These are phyloP conservation scores for Cantharis lateralis DNA, from an alignment of 2,888 invertebrate species.

Conservation along the genomic window DNA sequence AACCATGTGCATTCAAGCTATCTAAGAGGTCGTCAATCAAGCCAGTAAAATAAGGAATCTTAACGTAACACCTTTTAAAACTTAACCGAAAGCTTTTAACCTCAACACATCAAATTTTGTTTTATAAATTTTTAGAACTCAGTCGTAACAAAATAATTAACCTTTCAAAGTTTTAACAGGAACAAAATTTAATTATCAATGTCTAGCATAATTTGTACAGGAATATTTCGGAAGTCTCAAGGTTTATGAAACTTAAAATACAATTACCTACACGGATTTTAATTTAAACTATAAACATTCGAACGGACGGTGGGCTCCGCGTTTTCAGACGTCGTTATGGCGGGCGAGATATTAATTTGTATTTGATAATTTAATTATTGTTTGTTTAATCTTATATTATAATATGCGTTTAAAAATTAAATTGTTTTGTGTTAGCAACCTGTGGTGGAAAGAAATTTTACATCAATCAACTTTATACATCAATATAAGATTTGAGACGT, in stretches of 20 bases:
- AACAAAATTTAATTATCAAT: neutral
- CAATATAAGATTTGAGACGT: conserved; percentile 12
- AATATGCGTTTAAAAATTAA: too few species aligned
- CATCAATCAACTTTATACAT: conserved; percentile 1
- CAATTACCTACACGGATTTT: too few species aligned
- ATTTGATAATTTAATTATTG: too few species aligned
- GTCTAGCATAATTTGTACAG: neutral
- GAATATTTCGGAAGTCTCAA: neutral
- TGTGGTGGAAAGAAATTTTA: neutral
- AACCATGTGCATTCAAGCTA: neutral
- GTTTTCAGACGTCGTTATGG: too few species aligned
- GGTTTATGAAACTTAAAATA: too few species aligned
- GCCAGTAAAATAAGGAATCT: neutral
- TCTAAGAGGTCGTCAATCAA: neutral
- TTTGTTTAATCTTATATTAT: too few species aligned
- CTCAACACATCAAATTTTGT: neutral
- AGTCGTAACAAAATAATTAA: neutral
- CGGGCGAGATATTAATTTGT: too few species aligned
- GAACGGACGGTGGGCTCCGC: too few species aligned
- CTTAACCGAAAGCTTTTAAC: neutral
- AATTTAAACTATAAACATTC: too few species aligned
- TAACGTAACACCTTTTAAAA: neutral
- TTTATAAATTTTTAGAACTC: neutral
- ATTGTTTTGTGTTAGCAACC: neutral
- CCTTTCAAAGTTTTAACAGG: neutral